Conservation (phyloP, 2,888 invertebrate genomes). For the Craniophora ligustri region DNA sequence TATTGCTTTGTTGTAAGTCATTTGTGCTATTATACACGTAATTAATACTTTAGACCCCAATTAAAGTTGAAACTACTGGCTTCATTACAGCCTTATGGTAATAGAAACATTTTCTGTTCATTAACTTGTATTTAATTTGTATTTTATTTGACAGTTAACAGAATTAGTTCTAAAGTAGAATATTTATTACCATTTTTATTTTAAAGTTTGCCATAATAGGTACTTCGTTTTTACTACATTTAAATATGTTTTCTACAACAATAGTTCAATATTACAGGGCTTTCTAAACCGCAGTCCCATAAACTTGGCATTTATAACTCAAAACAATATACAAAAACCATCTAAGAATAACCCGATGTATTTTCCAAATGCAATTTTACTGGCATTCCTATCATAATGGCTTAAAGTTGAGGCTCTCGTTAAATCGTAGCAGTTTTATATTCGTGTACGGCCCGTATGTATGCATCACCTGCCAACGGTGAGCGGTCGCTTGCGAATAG, state of each 20-base stretch:
- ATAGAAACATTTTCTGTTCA: slow-evolving; percentile 14
- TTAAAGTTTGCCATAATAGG: slow-evolving; percentile 20
- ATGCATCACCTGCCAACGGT: slow-evolving; percentile 57
- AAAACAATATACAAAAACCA: slow-evolving; percentile 21
- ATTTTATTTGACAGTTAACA: slow-evolving; percentile 12
- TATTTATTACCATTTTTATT: slow-evolving; percentile 18
- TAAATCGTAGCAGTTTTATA: slow-evolving; percentile 55
- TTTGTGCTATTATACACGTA: slow-evolving; percentile 41
- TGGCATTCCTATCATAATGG: slow-evolving; percentile 42
- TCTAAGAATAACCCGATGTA: slow-evolving; percentile 30
- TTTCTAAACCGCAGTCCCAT: too few relatives aligned
- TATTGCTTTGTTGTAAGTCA: slow-evolving; percentile 46
- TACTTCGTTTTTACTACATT: slow-evolving; percentile 20
- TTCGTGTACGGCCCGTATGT: slow-evolving; percentile 23
- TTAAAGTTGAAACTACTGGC: slow-evolving; percentile 31
- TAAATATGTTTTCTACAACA: too few relatives aligned
- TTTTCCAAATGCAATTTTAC: slow-evolving; percentile 34
- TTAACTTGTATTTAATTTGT: slow-evolving; percentile 8
- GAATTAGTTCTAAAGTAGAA: slow-evolving; percentile 26
- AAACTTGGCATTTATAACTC: not conserved
- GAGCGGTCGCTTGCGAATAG: slow-evolving; percentile 33
- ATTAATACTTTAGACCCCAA: slow-evolving; percentile 39
- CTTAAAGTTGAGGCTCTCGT: slow-evolving; percentile 48
- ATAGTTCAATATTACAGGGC: too few relatives aligned
- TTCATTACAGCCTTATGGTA: slow-evolving; percentile 19